Conservation (phyloP, 2,113 vertebrate species). For the Pygoscelis adeliae region DNA sequence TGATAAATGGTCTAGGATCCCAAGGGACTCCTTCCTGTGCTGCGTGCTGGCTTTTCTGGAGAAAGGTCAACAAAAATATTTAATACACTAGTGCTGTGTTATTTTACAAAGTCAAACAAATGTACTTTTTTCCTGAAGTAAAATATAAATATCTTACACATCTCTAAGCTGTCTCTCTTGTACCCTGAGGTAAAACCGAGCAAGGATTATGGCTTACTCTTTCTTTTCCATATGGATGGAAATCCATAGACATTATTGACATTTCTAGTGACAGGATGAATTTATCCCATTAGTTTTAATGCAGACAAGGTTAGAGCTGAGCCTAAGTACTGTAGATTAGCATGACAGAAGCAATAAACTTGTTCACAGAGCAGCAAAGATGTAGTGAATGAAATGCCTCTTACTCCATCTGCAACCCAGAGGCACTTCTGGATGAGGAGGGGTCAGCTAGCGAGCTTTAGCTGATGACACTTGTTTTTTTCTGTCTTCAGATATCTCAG, state of each 20-base stretch:
- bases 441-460: neutral
- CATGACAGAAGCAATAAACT: neutral
- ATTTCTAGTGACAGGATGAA: neutral
- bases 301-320: neutral
- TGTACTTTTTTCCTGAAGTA: neutral
- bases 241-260: neutral
- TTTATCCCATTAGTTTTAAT: slow-evolving; percentile 55
- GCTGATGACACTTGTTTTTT: neutral
- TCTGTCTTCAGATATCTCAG: slow-evolving; percentile 87
- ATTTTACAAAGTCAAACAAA: neutral
- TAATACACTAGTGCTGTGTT: neutral
- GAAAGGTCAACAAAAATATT: neutral
- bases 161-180: neutral
- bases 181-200: neutral
- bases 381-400: neutral
- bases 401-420: neutral
- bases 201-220: neutral
- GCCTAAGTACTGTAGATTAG: neutral
- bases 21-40: neutral
- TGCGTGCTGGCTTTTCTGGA: neutral
- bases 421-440: neutral
- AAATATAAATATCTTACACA: neutral
- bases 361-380: neutral
- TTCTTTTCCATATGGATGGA: neutral
- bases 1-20: neutral